Evolutionary conservation across 2,797 vertebrate genomes (phyloP).

Genomic region (Distichodus sexfasciatus): DNA sequence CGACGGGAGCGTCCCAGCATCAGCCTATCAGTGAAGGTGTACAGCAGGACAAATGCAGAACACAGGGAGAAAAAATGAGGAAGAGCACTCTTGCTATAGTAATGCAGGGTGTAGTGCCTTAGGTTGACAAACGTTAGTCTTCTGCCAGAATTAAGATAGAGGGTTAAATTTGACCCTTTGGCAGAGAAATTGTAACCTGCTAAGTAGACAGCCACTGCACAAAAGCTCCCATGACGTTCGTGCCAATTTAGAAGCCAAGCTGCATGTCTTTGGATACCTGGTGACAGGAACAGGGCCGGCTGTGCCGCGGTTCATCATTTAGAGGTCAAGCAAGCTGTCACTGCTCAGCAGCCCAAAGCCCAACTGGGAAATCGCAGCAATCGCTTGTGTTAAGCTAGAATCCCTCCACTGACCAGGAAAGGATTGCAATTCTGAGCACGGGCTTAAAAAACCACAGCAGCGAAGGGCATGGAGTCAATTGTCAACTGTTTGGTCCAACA

Average conservation of each 20-base stretch:
- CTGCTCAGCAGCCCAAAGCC: constrained; percentile 53
- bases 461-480: constrained; percentile 13
- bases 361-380: constrained; percentile 52
- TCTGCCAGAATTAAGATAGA: no score
- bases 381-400: constrained; percentile 47
- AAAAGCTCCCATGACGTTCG: not conserved
- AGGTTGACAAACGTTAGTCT: no score
- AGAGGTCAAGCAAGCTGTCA: constrained; percentile 62
- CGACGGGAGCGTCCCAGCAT: constrained; percentile 72
- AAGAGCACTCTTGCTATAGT: constrained; percentile 50
- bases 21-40: constrained; percentile 74
- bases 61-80: constrained; percentile 46
- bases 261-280: not conserved
- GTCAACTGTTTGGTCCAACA: not conserved
- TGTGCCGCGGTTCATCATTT: constrained; percentile 47
- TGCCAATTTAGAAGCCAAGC: not conserved
- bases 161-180: no score
- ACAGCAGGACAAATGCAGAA: constrained; percentile 56
- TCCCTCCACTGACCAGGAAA: constrained; percentile 17
- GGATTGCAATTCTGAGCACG: constrained; percentile 19
- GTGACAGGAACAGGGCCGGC: constrained; percentile 56
- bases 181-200: no score
- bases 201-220: not conserved
- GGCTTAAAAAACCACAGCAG: constrained; percentile 4
- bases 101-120: no score